Percentiles rank a stretch among this genome's conserved stretches.
These are phyloP conservation scores for Apomyelois bistriatella DNA, from an alignment of 2,888 invertebrate species.

Conservation along the genomic window DNA sequence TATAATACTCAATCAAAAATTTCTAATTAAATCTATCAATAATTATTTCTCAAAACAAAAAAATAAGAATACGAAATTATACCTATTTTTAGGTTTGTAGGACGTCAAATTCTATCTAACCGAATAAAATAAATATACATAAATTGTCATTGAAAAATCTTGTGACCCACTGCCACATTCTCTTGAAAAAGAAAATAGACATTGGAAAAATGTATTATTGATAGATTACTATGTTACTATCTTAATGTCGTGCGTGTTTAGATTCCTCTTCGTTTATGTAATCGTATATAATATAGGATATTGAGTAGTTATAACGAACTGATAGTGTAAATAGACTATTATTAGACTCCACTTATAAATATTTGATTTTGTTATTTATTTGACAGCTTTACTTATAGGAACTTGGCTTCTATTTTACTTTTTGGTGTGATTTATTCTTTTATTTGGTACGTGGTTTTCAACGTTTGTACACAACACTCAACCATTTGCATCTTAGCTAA, in stretches of 20 bases:
- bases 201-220: conserved; percentile 32
- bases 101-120: too few species aligned
- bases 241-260: conserved; percentile 59
- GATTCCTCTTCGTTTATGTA: conserved; percentile 37
- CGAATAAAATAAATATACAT: neutral
- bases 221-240: conserved; percentile 34
- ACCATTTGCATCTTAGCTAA: too few species aligned
- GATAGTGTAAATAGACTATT: conserved; percentile 40
- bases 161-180: neutral
- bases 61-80: too few species aligned
- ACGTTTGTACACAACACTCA: too few species aligned
- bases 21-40: conserved; percentile 24
- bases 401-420: neutral
- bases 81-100: too few species aligned
- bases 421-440: neutral
- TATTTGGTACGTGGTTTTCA: too few species aligned
- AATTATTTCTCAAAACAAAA: conserved; percentile 21
- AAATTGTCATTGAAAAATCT: neutral
- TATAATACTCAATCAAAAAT: conserved; percentile 28
- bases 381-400: neutral
- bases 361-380: conserved; percentile 3
- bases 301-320: conserved; percentile 45
- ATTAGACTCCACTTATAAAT: conserved; percentile 13
- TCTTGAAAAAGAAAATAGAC: neutral
- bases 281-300: conserved; percentile 32